Evolutionary conservation across 2,797 vertebrate genomes (phyloP), one percentile per base, ranked within the genome.

Genomic region (Betta splendens): DNA sequence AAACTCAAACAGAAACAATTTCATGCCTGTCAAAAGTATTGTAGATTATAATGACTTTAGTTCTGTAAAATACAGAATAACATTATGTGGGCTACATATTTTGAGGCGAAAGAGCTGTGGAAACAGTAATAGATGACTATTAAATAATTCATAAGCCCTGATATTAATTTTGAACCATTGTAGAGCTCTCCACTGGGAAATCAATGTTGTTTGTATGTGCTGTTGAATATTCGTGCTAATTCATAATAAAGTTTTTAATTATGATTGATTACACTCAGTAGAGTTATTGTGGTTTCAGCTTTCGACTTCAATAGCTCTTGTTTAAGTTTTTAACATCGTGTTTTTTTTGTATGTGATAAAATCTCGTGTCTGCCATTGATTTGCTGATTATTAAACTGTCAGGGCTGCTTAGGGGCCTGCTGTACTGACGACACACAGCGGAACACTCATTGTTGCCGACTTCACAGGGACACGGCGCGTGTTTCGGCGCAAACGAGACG

Each of bases 91-190:
- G 56, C 48, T 75, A 37, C 72, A 69, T 35, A 35, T 83, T 87
- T 80, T 48, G 37, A 23, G 26, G 28, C 35, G 59, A 69, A 51
- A 48, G 74, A 59, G 62, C 60, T 68, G 64, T 42, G 70, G 74
- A 79, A 84, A 71, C 78, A 69, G 85, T 80, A 80, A 85, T 86
- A 73, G 72, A 69, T 77, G 78, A 38, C 64, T 85, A 51, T 74
- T 90, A 51, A 81, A 91, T 89, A 85, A 89, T 91, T 89, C 83
- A 90, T 87, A 65, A 83, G 72, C 62, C 59, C 65, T 75, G 62
- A 85, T 87, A 89, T 87, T 84, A 83, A 89, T 87, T 89, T 87
- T 81, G 65, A 81, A 80, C 76, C 84, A 81, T 75, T 71, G 64
- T 76, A 51, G 60, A 76, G 62, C 52, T 65, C 71, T 83, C 87